Base-by-base conservation (phyloP, 2,113 vertebrate species). In the Ariopsis seemanni region DNA sequence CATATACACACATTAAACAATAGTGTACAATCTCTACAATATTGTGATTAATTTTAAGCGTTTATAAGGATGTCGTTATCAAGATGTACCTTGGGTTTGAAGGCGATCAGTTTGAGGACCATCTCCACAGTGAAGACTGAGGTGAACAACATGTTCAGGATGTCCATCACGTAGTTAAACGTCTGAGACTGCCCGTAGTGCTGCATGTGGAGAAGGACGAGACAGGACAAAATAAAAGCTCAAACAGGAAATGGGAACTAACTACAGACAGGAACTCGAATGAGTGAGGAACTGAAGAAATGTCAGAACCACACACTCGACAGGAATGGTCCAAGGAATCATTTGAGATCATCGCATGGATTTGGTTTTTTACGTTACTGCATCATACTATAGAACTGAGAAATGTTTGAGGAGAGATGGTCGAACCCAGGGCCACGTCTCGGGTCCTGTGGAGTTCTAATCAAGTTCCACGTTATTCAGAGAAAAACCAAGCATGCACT, bases 91-190 rank as follows among this genome's bases (percentile, higher is more conserved):
- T 97, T 98, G 88, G 98, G 98, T 93, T 99, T 99, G 94, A 99
- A 99, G 86, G 98, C 98, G 86, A 99, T 99, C 91, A 99, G 96
- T 94, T 99, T 99, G 92, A 99, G 94, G 94, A 99, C 95, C 98
- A 99, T 99, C 94, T 99, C 98, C 79, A 98, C 98, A 78, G 98
- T 99, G 93, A 99, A 99, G 60, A 99, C 97, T 87, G 97, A 93
- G 0, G 98, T 99, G 95, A 99, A 99, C 95, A 99, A 96, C 98
- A 99, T 99, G 88, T 99, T 99, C 92, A 99, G 94, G 86, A 99
- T 97, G 93, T 99, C 98, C 98, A 99, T 99, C 1, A 97, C 98
- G 14, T 98, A 97, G 92, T 97, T 99, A 91, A 99, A 99, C 84
- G 96, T 92, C 27, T 97, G 96, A 34, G 98, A 99, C 91, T 99